phyloP scores from a whole-genome alignment of 1,140 invertebrate species.

The Wasmannia auropunctata region DNA sequence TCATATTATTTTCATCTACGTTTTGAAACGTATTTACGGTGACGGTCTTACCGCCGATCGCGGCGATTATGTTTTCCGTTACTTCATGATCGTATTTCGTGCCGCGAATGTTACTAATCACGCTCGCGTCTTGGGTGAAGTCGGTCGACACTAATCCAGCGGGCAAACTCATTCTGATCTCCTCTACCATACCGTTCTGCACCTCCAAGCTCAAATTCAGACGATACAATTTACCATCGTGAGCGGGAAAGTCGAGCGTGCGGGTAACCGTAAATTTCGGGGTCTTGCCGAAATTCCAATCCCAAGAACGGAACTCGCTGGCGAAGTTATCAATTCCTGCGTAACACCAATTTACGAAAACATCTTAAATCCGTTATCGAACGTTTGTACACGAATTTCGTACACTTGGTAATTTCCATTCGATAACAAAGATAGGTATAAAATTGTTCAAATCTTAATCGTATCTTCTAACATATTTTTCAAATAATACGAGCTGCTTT shows the following conservation, averaged over 20 bases:
- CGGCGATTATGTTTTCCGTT: slow-evolving; percentile 78
- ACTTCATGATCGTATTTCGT: slow-evolving; percentile 78
- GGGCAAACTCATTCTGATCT: slow-evolving; percentile 82
- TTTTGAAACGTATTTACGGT: slow-evolving; percentile 68
- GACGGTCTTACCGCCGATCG: slow-evolving; percentile 80
- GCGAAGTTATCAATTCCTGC: slow-evolving; percentile 87
- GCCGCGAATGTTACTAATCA: slow-evolving; percentile 81
- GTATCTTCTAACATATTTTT: neutral
- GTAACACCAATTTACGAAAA: slow-evolving; percentile 65
- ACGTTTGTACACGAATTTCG: neutral
- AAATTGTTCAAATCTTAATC: neutral
- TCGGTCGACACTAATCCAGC: slow-evolving; percentile 66
- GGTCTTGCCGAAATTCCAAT: slow-evolving; percentile 95
- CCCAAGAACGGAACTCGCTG: slow-evolving; percentile 91
- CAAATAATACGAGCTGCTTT: slow-evolving; percentile 2
- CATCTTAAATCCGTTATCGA: neutral
- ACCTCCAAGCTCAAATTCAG: slow-evolving; percentile 79
- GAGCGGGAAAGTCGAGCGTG: slow-evolving; percentile 71
- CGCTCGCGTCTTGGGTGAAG: slow-evolving; percentile 77
- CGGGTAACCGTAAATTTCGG: slow-evolving; percentile 91
- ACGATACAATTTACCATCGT: slow-evolving; percentile 64
- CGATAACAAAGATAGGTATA: neutral
- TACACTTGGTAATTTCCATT: neutral
- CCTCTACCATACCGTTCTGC: slow-evolving; percentile 79
- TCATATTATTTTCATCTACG: slow-evolving; percentile 75